Conservation (phyloP, 2,113 vertebrate species). For the Acanthochromis polyacanthus region DNA sequence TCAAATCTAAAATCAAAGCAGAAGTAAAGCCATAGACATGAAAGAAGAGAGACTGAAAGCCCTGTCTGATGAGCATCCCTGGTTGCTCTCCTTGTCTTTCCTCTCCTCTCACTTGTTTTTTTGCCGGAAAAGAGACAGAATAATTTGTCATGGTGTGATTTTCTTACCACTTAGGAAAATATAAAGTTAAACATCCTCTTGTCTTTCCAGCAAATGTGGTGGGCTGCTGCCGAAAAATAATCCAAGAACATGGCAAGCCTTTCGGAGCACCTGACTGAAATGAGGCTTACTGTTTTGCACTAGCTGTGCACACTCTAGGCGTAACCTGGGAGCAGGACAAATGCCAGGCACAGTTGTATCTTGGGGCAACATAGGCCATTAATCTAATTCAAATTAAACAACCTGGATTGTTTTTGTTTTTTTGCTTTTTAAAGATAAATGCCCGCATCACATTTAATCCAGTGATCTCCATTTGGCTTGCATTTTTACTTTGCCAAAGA, state of each 20-base stretch:
- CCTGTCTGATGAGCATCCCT: conserved; percentile 45
- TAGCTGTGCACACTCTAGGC: conserved; percentile 10
- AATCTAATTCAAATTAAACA: background rate
- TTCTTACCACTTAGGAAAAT: conserved; percentile 54
- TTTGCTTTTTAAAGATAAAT: background rate
- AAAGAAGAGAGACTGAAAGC: conserved; percentile 65
- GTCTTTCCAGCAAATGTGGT: conserved; percentile 31
- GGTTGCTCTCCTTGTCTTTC: conserved; percentile 32
- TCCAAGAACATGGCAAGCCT: conserved; percentile 44
- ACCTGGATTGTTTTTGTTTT: too few species aligned
- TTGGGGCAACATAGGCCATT: background rate
- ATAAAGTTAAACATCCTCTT: conserved; percentile 37
- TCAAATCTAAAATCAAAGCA: conserved; percentile 76
- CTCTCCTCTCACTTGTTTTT: conserved; percentile 32
- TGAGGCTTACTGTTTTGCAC: conserved; percentile 7
- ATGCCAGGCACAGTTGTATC: background rate
- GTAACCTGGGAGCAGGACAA: background rate
- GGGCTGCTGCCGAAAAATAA: conserved; percentile 29
- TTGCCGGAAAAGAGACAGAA: conserved; percentile 38
- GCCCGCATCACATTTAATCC: background rate
- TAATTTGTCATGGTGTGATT: conserved; percentile 51
- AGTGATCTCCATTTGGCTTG: background rate
- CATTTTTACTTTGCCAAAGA: too few species aligned
- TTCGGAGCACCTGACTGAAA: conserved; percentile 43
- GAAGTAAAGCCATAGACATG: conserved; percentile 65